Evolutionary conservation across 2,113 vertebrate species (phyloP), one percentile per base, ranked within the genome.

Genomic region (Montifringilla adamsi): DNA sequence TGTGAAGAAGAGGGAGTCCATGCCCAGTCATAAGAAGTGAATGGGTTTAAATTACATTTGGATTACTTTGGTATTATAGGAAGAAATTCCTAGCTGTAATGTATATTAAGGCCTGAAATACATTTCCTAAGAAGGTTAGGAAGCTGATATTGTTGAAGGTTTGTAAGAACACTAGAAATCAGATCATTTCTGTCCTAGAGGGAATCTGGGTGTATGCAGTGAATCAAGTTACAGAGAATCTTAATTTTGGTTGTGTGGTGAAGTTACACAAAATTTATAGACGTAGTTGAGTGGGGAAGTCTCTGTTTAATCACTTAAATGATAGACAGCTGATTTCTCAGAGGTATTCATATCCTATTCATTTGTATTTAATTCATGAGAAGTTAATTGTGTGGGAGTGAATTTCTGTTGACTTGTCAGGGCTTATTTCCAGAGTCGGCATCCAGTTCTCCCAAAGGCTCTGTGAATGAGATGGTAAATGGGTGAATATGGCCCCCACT

Each of bases 321-420:
- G 47, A 72, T 30, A 95, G 80, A 60, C 81, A 90, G 3, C 44
- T 81, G 67, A 81, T 89, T 93, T 90, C 91, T 90, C 93, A 46
- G 67, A 89, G 83, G 47, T 92, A 74, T 92, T 93, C 55, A 53
- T 88, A 70, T 46, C 41, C 64, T 63, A 60, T 92, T 95, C 56
- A 77, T 94, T 96, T 94, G 76, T 92, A 75, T 89, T 81, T 96
- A 93, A 94, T 93, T 93, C 46, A 46, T 81, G 83, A 93, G 92
- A 89, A 90, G 76, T 86, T 95, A 92, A 89, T 89, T 92, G 74
- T 5, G 1, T 93, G 84, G 88, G 66, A 93, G 73, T 89, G 86
- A 84, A 89, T 96, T 93, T 92, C 69, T 91, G 80, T 92, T 94
- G 92, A 80, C 44, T 94, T 87, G 66, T 94, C 80, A 87, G 76